phyloP scores from a whole-genome alignment of 2,888 invertebrate genomes.

The Polydrusus tereticollis region DNA sequence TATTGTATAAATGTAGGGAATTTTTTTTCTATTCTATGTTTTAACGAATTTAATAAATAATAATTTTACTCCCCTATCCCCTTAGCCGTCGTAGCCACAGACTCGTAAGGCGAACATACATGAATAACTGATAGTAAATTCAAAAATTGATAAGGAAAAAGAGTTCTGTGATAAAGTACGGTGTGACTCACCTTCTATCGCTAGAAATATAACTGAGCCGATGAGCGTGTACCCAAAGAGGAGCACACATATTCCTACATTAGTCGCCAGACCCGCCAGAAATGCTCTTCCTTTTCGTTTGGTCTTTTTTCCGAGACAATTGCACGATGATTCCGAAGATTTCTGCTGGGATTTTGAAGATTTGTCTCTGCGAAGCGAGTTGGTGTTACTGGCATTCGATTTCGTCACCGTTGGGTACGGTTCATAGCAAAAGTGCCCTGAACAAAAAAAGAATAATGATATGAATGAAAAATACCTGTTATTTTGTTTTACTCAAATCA shows the following conservation, averaged over 20 bases:
- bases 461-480: no score
- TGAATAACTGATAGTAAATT: no score
- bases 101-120: no score
- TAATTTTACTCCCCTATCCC: no score
- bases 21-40: no score
- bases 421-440: conserved; percentile 66
- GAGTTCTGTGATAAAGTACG: neutral
- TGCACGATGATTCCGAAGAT: conserved; percentile 60
- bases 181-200: conserved; percentile 74
- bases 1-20: no score
- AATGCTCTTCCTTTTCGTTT: conserved; percentile 68
- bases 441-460: neutral
- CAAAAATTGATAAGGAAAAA: neutral
- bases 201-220: conserved; percentile 85
- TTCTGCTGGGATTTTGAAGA: conserved; percentile 64
- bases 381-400: conserved; percentile 57
- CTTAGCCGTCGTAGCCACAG: no score
- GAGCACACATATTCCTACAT: conserved; percentile 82
- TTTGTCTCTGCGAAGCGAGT: conserved; percentile 64
- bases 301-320: conserved; percentile 62
- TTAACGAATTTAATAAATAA: no score
- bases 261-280: conserved; percentile 82
- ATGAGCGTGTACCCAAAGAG: conserved; percentile 84
- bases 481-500: no score
- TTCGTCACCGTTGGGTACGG: conserved; percentile 65